Percentiles rank a stretch among this genome's conserved stretches.
phyloP scores from a whole-genome alignment of 2,888 invertebrate genomes.

The Diaphora mendica region DNA sequence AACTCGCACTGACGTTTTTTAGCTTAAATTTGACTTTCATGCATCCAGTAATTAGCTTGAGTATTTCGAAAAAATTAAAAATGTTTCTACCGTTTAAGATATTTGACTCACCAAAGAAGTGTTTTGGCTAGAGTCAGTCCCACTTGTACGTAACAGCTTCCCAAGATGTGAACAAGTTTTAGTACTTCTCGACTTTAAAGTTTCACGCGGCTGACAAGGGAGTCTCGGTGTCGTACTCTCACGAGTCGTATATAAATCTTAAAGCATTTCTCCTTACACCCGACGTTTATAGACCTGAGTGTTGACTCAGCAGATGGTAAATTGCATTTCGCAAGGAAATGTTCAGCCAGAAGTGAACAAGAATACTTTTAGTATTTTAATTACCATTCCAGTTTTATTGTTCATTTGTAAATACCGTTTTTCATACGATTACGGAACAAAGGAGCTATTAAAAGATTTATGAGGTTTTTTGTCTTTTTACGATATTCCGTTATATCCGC shows the following conservation, averaged over 20 bases:
- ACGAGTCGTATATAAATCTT: slow-evolving; percentile 58
- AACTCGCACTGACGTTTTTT: neutral
- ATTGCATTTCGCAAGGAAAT: slow-evolving; percentile 37
- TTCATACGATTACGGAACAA: slow-evolving; percentile 20
- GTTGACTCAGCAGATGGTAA: slow-evolving; percentile 34
- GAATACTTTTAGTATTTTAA: slow-evolving; percentile 40
- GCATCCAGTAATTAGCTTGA: neutral
- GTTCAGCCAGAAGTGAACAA: slow-evolving; percentile 16
- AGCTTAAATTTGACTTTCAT: neutral
- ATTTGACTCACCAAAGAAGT: slow-evolving; percentile 5
- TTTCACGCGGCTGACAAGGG: slow-evolving; percentile 64
- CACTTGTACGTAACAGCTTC: slow-evolving; percentile 29
- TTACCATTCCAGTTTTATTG: slow-evolving; percentile 32
- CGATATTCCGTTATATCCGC: neutral
- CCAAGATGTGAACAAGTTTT: slow-evolving; percentile 63
- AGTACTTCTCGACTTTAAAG: slow-evolving; percentile 71
- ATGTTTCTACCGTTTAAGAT: neutral
- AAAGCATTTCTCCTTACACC: slow-evolving; percentile 45
- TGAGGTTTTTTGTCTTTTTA: slow-evolving; percentile 5
- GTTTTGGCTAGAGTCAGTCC: slow-evolving; percentile 23
- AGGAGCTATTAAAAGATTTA: slow-evolving; percentile 10
- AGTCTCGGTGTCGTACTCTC: slow-evolving; percentile 48
- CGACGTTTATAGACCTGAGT: slow-evolving; percentile 10
- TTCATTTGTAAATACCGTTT: slow-evolving; percentile 20
- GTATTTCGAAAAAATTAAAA: neutral